Evolutionary conservation across 2,113 vertebrate species (phyloP), one percentile per base, ranked within the genome.

Genomic region (Rhinopithecus roxellana): DNA sequence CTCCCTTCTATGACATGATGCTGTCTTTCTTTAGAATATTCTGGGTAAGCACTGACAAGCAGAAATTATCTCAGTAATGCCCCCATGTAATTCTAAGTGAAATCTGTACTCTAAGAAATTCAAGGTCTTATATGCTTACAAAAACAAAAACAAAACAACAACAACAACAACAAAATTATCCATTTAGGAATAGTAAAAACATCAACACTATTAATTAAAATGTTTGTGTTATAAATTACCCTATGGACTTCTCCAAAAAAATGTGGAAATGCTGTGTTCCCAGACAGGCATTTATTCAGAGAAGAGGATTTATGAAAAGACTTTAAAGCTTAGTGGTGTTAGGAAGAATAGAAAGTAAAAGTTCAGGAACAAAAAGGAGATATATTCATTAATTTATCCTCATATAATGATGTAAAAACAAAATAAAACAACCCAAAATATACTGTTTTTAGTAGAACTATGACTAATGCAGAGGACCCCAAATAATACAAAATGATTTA

Each of bases 161-260:
- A 20, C 6, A 43, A 43, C 43, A 43, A 43, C 43, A 14, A 14
- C 6, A 20, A 61, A 48, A 84, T 92, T 96, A 86, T 16, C 70
- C 84, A 38, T 90, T 95, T 80, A 97, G 48, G 83, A 92, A 92
- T 90, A 95, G 86, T 96, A 93, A 97, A 96, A 94, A 67, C 35
- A 79, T 90, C 81, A 93, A 72, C 88, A 92, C 96, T 90, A 97
- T 85, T 97, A 97, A 96, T 97, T 97, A 88, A 90, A 93, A 96
- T 90, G 81, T 81, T 90, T 97, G 82, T 93, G 23, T 50, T 93
- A 96, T 95, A 97, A 80, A 67, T 96, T 96, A 95, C 70, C 64
- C 77, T 84, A n/a, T 14, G 95, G 90, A 90, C 80, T 3, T 92
- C 45, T 78, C 81, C 87, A 92, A 90, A 95, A 91, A 96, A 93